These are phyloP conservation scores for Anarrhichthys ocellatus DNA, from an alignment of 2,113 vertebrate genomes.

Conservation along the genomic window DNA sequence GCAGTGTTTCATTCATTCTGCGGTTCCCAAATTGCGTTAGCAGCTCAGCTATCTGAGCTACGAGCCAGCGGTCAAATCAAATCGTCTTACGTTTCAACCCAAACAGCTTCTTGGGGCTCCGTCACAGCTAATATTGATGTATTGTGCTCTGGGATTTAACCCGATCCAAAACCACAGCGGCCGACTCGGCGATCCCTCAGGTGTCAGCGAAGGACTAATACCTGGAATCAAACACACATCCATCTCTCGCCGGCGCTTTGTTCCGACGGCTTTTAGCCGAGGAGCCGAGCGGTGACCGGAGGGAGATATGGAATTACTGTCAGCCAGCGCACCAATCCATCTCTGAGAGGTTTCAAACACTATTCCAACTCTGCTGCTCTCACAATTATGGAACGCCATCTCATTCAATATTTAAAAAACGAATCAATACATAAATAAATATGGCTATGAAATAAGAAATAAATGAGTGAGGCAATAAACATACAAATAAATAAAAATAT, in stretches of 20 bases:
- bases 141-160: slow-evolving; percentile 49
- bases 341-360: neutral
- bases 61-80: slow-evolving; percentile 49
- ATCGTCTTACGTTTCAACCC: slow-evolving; percentile 43
- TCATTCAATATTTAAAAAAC: too few relatives aligned
- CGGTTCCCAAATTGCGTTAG: slow-evolving; percentile 7
- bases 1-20: neutral
- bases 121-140: slow-evolving; percentile 44
- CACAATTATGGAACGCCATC: too few relatives aligned
- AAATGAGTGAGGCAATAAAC: too few relatives aligned
- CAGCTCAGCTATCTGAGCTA: neutral
- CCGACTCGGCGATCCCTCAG: slow-evolving; percentile 28
- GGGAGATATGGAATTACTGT: slow-evolving; percentile 22
- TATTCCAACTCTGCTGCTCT: neutral
- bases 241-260: slow-evolving; percentile 34
- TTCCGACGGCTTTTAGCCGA: neutral
- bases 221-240: slow-evolving; percentile 61
- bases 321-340: slow-evolving; percentile 13
- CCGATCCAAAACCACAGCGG: slow-evolving; percentile 55
- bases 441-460: too few relatives aligned
- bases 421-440: too few relatives aligned
- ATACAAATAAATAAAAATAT: too few relatives aligned
- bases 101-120: slow-evolving; percentile 15
- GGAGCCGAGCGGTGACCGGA: neutral
- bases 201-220: slow-evolving; percentile 56